Evolutionary conservation across 2,888 invertebrate species (phyloP).

Genomic region (Metopia argyrocephala): DNA sequence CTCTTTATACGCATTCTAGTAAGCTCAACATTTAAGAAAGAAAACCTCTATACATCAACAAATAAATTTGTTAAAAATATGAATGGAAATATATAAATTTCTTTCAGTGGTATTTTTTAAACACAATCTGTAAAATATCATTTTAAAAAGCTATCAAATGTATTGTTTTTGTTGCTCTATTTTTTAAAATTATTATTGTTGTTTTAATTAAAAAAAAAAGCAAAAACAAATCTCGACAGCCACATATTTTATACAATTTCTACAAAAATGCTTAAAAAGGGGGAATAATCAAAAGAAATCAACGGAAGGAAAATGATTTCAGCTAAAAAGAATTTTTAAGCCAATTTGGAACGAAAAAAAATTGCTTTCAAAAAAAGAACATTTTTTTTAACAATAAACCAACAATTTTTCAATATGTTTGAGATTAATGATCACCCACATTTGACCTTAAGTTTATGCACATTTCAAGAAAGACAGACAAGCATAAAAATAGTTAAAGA

Average conservation of each 20-base stretch:
- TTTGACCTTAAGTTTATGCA: constrained; percentile 34
- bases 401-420: constrained; percentile 36
- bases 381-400: constrained; percentile 3
- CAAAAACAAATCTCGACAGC: not conserved
- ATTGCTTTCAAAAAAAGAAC: not conserved
- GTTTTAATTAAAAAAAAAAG: not conserved
- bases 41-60: too few species aligned
- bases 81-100: not conserved
- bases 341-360: constrained; percentile 3
- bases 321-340: constrained; percentile 13
- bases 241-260: not conserved
- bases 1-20: too few species aligned
- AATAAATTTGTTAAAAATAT: too few species aligned
- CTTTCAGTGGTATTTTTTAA: not conserved
- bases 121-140: not conserved
- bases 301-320: constrained; percentile 18
- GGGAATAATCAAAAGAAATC: too few species aligned
- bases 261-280: not conserved
- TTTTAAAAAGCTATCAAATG: not conserved
- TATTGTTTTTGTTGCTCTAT: not conserved
- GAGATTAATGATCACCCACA: constrained; percentile 45
- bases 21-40: too few species aligned
- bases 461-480: not conserved
- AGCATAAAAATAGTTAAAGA: too few species aligned
- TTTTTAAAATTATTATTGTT: not conserved